Evolutionary conservation across 2,888 invertebrate genomes (phyloP), one percentile per base, ranked within the genome.

Genomic region (Blera fallax): DNA sequence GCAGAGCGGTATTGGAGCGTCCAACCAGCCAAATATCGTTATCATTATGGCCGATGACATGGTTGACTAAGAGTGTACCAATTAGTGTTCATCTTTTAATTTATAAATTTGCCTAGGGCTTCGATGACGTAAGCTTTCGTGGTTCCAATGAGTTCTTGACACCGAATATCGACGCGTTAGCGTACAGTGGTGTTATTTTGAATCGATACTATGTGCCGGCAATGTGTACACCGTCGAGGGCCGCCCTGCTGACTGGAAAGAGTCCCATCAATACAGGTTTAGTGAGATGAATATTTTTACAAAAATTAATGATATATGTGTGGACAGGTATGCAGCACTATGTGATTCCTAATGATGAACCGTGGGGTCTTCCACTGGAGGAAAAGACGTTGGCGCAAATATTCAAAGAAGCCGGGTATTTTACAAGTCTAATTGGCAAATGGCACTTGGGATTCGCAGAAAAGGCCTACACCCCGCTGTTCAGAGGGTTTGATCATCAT

Each of bases 71-170:
- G 11, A 1, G n/a, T 21, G 10, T 27, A 14, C 6, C 21, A 29
- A 32, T 10, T 14, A 11, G 21, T 54, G 2, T 50, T n/a, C 1
- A 10, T 7, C 27, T 14, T 65, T 14, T 29, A 40, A 34, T 58
- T n/a, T n/a, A n/a, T n/a, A n/a, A n/a, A n/a, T 60, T 40, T 21
- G 11, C 34, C 91, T 91, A 98, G 98, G 98, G 98, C 10, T 98
- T 97, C 95, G 96, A 97, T 90, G 98, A 98, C 90, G 96, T 98
- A 2, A 95, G 97, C 67, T 98, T 97, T 90, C 98, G 97, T 89
- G 98, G 98, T 0, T 97, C 97, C 0, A 94, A 96, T 89, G 96
- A 98, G 92, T 97, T 98, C 88, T 94, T 95, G 60, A 98, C 98
- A 0, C 98, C 98, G 0, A 98, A 98, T 90, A 96, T 98, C 73